Percentiles rank a stretch among this genome's conserved stretches.
Evolutionary conservation across 2,888 invertebrate genomes (phyloP).

Genomic region (Oscheius onirici): DNA sequence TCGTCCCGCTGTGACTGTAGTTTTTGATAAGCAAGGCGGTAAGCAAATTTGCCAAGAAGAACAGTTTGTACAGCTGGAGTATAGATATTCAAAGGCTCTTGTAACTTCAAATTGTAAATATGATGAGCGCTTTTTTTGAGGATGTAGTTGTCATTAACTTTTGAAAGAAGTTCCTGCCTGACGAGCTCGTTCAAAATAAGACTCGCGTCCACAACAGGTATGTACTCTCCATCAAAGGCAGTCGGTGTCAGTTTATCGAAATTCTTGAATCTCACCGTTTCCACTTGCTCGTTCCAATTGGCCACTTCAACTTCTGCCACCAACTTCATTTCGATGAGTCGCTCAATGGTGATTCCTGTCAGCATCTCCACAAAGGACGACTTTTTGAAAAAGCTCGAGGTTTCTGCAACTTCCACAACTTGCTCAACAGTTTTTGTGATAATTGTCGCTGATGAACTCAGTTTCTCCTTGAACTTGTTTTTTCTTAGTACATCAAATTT

Average conservation of each 20-base stretch:
- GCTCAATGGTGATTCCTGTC: neutral
- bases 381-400: neutral
- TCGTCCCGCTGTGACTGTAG: neutral
- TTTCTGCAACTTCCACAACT: neutral
- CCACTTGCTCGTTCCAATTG: neutral
- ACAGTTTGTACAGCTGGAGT: neutral
- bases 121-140: neutral
- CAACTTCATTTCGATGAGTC: neutral
- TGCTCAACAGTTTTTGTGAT: constrained; percentile 9
- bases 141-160: too few relatives aligned
- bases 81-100: neutral
- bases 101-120: neutral
- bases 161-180: too few relatives aligned
- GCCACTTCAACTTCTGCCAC: constrained; percentile 3
- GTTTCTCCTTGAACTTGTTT: neutral
- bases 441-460: neutral
- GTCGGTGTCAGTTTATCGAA: neutral
- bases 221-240: too few relatives aligned
- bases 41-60: neutral
- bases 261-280: neutral
- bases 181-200: too few relatives aligned
- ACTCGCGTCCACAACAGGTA: too few relatives aligned
- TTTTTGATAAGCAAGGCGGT: neutral
- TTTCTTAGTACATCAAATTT: neutral
- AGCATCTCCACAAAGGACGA: neutral